Base-by-base conservation (phyloP, 2,113 vertebrate genomes). In the Platysteira castanea region DNA sequence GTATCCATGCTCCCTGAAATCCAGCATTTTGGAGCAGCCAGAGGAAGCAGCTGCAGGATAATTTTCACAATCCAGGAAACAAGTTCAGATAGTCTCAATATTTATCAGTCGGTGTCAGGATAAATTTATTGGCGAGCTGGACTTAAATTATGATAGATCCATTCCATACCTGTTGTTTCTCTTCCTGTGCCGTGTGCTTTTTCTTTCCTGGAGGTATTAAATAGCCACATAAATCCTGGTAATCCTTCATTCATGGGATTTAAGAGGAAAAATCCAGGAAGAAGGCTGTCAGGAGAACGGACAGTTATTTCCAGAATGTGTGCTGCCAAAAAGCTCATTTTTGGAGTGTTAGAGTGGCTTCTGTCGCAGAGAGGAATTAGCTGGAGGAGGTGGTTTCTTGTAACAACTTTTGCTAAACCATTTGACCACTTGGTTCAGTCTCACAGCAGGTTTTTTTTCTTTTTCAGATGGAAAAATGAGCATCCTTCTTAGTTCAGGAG, bases 171-270 rank as follows among this genome's bases (percentile, higher is more conserved):
- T 67, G 79, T 93, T 90, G 56, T 86, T 93, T 91, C 57, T 78
- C 74, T 93, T 96, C 90, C 87, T 92, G 89, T n/a, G 3, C 91
- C 22, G 53, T 69, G 94, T 76, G 84, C 68, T 85, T 93, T 93
- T 95, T 75, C 91, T 90, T 96, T 96, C 89, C 94, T 93, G 84
- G 68, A 86, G 86, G 76, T 91, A 95, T 96, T 95, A 91, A 94
- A 88, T 73, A 53, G 95, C 92, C 61, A 5, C 94, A 92, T 96
- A 97, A 97, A 96, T 96, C 95, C 84, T 94, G 85, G 59, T 85
- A 90, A 96, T 96, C 90, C 90, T 88, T 93, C 87, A 87, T 94
- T 74, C 76, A 9, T 84, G 76, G 64, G 90, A 49, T 93, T 94
- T 85, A 41, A 91, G 61, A 70, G 75, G 18, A 78, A 37, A 91